These are phyloP conservation scores for Lonchura striata DNA, from an alignment of 2,113 vertebrate species.

Conservation along the genomic window DNA sequence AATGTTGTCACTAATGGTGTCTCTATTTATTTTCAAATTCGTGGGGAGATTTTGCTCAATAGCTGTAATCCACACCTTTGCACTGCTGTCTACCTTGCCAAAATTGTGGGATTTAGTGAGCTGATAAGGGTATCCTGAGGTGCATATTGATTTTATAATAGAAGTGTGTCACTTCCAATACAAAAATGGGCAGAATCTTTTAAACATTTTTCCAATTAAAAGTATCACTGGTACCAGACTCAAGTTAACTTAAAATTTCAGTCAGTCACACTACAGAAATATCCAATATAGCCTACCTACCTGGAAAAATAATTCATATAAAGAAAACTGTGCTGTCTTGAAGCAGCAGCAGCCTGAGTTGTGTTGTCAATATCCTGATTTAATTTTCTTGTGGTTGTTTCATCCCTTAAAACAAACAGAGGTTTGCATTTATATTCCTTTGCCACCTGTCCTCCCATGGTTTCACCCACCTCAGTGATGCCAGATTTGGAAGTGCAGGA, in stretches of 20 bases:
- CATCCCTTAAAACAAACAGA: background rate
- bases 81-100: background rate
- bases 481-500: too few relatives aligned
- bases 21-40: background rate
- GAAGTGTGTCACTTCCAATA: background rate
- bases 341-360: background rate
- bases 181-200: background rate
- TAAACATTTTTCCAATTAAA: background rate
- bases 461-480: background rate
- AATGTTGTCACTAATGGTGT: background rate
- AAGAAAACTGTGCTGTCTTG: background rate
- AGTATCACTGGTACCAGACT: background rate
- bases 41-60: background rate
- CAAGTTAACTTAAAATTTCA: background rate
- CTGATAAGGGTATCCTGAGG: background rate
- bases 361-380: background rate
- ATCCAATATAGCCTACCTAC: background rate
- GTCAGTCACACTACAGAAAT: background rate
- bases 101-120: background rate
- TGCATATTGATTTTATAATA: background rate
- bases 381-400: background rate
- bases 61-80: background rate
- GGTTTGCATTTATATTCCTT: rapidly evolving
- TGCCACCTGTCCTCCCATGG: background rate
- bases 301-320: background rate